Evolutionary conservation across 2,888 invertebrate species (phyloP), one percentile per base, ranked within the genome.

Genomic region (Caenorhabditis macrosperma): DNA sequence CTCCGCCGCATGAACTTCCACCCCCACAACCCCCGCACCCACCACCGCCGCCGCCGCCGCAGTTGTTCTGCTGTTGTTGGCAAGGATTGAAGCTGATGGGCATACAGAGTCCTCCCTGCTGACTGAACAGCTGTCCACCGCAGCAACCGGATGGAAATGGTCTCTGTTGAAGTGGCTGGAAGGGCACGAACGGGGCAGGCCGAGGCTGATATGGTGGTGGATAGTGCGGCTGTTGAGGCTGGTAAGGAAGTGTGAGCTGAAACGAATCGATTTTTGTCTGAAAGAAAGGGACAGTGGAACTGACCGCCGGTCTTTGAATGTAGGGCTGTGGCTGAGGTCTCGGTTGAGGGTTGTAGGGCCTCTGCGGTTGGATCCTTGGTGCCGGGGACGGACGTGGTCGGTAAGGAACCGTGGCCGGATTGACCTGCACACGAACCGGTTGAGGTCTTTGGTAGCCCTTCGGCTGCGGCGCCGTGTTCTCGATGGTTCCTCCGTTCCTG

Each of bases 61-160:
- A 61, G 12, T 55, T 26, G n/a, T 17, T 30, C 12, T 44, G 41
- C 66, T 57, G 63, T 38, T 60, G 66, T 60, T 61, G 76, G 22
- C 80, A 80, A 30, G 80, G 61, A 44, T 76, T 76, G 48, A 80
- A 80, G 50, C 44, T 80, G 46, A 80, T 64, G 26, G 80, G 80
- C 80, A 80, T 80, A 48, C 80, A 80, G 15, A 80, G 55, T 20
- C 68, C 67, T 50, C 80, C 80, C 38, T 76, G 80, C 28, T 66
- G 75, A 44, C 76, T 64, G 71, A 80, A 80, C 15, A 80, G 26
- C 24, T 76, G 75, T 57, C 80, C 80, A 35, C 80, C 80, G 50
- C 80, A 80, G 52, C 80, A 80, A 60, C 74, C 74, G 5, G 76
- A 46, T 38, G 67, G 68, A 17, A 68, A 48, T 46, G 76, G 68